These are phyloP conservation scores for Thaleichthys pacificus DNA, from an alignment of 2,797 vertebrate species.

Conservation along the genomic window DNA sequence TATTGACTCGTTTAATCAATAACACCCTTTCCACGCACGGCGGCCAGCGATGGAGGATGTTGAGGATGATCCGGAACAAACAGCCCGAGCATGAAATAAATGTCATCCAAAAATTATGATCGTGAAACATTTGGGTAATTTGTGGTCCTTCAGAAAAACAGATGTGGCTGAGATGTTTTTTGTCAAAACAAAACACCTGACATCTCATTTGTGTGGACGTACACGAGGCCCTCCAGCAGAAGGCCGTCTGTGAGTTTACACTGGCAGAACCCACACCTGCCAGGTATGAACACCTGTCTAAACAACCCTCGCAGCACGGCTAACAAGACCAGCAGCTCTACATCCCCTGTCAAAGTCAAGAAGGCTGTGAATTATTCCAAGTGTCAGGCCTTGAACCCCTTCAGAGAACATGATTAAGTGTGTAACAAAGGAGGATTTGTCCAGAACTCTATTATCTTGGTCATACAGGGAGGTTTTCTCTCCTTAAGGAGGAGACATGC, in stretches of 20 bases:
- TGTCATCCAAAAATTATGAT: no score
- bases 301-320: no score
- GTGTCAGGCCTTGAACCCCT: not conserved
- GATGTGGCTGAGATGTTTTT: not conserved
- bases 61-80: slow-evolving; percentile 5
- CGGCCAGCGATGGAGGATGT: slow-evolving; percentile 30
- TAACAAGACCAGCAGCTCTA: no score
- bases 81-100: no score
- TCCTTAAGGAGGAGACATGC: slow-evolving; percentile 31
- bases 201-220: not conserved
- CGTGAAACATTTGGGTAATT: no score
- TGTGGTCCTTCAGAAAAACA: no score
- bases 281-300: not conserved
- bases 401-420: not conserved
- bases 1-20: slow-evolving; percentile 78
- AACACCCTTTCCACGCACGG: slow-evolving; percentile 51
- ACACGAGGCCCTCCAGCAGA: not conserved
- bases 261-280: not conserved
- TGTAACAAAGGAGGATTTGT: slow-evolving; percentile 29
- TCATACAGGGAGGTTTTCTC: slow-evolving; percentile 8
- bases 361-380: no score
- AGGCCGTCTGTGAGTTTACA: not conserved
- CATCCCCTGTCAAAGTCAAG: no score
- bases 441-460: slow-evolving; percentile 1
- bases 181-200: not conserved